Percentiles rank a stretch among this genome's conserved stretches.
phyloP scores from a whole-genome alignment of 2,888 invertebrate species.

The Euspilapteryx auroguttella region DNA sequence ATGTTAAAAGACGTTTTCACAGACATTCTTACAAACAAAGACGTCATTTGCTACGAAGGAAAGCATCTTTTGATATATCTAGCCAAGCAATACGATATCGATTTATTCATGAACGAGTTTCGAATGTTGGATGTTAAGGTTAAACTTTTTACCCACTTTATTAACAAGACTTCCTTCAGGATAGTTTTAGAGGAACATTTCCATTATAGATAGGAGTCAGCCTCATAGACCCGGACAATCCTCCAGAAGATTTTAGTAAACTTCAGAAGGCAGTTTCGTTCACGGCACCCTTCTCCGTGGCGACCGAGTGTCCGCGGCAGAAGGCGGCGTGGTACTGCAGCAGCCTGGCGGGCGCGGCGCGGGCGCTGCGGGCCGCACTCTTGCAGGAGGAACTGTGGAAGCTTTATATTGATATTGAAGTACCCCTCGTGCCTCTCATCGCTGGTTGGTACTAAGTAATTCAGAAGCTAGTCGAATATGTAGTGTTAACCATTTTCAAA shows the following conservation, averaged over 20 bases:
- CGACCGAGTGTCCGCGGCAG: constrained; percentile 25
- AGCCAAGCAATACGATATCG: constrained; percentile 15
- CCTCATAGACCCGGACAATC: constrained; percentile 39
- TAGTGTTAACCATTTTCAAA: too few species aligned
- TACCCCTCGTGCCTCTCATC: constrained; percentile 38
- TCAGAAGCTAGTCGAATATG: too few species aligned
- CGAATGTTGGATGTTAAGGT: too few species aligned
- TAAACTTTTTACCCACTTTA: too few species aligned
- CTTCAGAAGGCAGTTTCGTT: constrained; percentile 22
- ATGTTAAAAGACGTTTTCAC: constrained; percentile 16
- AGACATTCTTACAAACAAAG: constrained; percentile 16
- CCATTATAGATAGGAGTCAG: constrained; percentile 29
- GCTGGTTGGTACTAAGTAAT: constrained; percentile 18
- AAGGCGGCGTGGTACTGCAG: constrained; percentile 27
- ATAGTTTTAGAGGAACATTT: not conserved
- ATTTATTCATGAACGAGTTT: too few species aligned
- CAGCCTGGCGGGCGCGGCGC: constrained; percentile 18
- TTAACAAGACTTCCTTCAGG: constrained; percentile 9
- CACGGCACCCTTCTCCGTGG: constrained; percentile 21
- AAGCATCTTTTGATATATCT: constrained; percentile 30
- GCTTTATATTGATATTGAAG: constrained; percentile 44
- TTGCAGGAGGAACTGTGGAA: constrained; percentile 25
- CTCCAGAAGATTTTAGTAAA: constrained; percentile 29
- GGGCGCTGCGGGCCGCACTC: constrained; percentile 15
- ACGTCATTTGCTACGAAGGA: constrained; percentile 34